Conservation (phyloP, 1,140 invertebrate species). For the Drosophila santomea region DNA sequence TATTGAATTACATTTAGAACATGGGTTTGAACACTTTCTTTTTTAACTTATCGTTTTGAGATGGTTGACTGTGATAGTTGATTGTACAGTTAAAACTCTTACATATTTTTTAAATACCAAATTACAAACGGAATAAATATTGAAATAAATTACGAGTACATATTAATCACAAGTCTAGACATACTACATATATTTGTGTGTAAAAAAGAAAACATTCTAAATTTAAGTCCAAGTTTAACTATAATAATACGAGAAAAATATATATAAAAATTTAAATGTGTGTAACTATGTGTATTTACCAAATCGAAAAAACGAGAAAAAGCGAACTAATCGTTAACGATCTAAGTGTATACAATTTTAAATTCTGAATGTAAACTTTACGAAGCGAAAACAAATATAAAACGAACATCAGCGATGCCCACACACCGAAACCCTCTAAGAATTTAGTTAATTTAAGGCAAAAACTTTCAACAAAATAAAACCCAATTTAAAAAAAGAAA, state of each 20-base stretch:
- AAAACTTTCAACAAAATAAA: conserved; percentile 70
- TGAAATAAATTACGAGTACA: conserved; percentile 31
- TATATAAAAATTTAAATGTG: conserved; percentile 54
- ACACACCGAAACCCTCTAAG: conserved; percentile 60
- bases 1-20: background rate
- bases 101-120: conserved; percentile 60
- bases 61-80: conserved; percentile 85
- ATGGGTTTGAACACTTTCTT: conserved; percentile 21
- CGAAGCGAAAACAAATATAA: conserved; percentile 36
- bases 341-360: conserved; percentile 82
- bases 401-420: conserved; percentile 39
- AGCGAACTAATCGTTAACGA: conserved; percentile 62
- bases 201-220: conserved; percentile 25
- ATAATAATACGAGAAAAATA: conserved; percentile 24
- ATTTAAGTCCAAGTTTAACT: conserved; percentile 47
- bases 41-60: conserved; percentile 65
- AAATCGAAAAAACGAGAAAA: conserved; percentile 30
- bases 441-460: conserved; percentile 77
- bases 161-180: conserved; percentile 35
- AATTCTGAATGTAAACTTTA: conserved; percentile 78
- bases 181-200: conserved; percentile 29
- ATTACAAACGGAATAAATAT: conserved; percentile 49
- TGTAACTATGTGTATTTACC: conserved; percentile 70
- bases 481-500: conserved; percentile 69
- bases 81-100: conserved; percentile 84